Percentiles rank a stretch among this genome's conserved stretches.
Conservation (phyloP, 2,888 invertebrate species). For the Hofmannophila pseudospretella region DNA sequence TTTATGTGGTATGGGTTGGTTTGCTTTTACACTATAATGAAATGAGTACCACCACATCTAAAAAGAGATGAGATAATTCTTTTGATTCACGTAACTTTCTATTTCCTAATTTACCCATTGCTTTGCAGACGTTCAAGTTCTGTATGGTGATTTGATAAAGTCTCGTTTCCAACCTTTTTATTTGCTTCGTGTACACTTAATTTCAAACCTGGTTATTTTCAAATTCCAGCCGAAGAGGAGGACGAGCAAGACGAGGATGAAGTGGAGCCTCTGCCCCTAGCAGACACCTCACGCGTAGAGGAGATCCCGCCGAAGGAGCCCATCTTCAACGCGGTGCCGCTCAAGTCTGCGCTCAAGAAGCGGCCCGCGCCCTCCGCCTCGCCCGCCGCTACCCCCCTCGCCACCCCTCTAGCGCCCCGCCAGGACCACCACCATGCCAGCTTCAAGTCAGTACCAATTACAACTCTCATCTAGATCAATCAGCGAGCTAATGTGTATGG, state of each 20-base stretch:
- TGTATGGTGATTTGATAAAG: too few species aligned
- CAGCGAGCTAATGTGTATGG: too few species aligned
- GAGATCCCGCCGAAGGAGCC: conserved; percentile 96
- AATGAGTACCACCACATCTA: too few species aligned
- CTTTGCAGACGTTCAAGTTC: too few species aligned
- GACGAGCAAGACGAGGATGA: conserved; percentile 84
- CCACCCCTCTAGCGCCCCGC: conserved; percentile 74
- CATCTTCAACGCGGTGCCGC: conserved; percentile 92
- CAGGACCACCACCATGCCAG: conserved; percentile 87
- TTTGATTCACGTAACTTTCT: too few species aligned
- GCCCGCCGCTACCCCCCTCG: conserved; percentile 73
- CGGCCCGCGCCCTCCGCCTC: conserved; percentile 85
- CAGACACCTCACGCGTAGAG: conserved; percentile 90
- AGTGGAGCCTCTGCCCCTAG: conserved; percentile 79
- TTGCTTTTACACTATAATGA: too few species aligned
- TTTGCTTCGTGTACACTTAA: too few species aligned
- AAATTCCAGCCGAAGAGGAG: conserved; percentile 70
- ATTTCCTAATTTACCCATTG: too few species aligned
- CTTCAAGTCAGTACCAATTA: conserved; percentile 82
- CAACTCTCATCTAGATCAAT: not conserved
- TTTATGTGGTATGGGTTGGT: too few species aligned
- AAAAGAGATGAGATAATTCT: too few species aligned
- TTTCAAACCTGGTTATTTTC: too few species aligned
- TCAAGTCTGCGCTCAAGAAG: conserved; percentile 95
- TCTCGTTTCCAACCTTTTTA: too few species aligned